Conservation (phyloP, 2,797 vertebrate species). For the Megalops cyprinoides region DNA sequence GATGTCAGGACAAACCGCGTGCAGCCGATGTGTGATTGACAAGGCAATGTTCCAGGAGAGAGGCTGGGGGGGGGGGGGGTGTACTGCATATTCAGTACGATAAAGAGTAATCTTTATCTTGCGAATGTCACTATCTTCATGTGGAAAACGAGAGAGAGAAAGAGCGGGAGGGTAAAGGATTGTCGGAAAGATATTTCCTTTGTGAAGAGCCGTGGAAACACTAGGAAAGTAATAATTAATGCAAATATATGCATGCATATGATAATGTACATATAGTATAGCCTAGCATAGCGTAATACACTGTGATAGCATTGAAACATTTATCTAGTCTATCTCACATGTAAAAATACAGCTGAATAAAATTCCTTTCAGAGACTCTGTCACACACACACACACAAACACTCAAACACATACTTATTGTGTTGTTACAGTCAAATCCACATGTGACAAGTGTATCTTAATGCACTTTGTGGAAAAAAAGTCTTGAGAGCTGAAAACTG, state of each 20-base stretch:
- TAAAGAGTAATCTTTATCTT: not conserved
- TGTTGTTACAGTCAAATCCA: too few species aligned
- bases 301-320: too few species aligned
- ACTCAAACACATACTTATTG: not conserved
- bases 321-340: too few species aligned
- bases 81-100: conserved; percentile 9
- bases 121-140: not conserved
- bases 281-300: too few species aligned
- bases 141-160: not conserved
- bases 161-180: not conserved
- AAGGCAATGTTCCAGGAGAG: not conserved
- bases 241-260: too few species aligned
- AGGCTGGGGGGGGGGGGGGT: not conserved
- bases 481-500: too few species aligned
- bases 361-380: too few species aligned
- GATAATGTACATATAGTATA: too few species aligned
- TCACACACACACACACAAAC: not conserved
- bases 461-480: too few species aligned
- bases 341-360: too few species aligned
- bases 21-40: not conserved
- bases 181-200: not conserved
- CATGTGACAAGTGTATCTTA: too few species aligned
- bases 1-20: not conserved
- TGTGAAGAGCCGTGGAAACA: not conserved
- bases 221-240: too few species aligned